Evolutionary conservation across 2,797 vertebrate species (phyloP), one percentile per base, ranked within the genome.

Genomic region (Chelon auratus): DNA sequence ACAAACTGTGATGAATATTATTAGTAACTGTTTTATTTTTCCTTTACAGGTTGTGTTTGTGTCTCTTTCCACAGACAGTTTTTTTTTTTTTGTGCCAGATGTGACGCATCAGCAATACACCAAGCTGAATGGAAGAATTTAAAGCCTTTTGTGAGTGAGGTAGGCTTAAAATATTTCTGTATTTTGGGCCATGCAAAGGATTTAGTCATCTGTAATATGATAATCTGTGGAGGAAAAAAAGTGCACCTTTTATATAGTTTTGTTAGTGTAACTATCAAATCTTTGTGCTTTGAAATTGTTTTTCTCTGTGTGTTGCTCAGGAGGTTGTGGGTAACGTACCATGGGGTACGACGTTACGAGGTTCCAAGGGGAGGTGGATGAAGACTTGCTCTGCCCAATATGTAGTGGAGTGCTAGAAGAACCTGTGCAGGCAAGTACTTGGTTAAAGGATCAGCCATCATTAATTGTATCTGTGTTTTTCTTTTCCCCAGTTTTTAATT

Each of bases 261-360:
- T 50, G 3, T 33, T 33, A 22, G 3, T 9, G 2, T 50, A 18
- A 17, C 18, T 39, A 26, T 53, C 15, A 9, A 20, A 2, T 17
- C 0, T 52, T 30, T 10, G 18, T 43, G 24, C 15, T 9, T 40
- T 4, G 18, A 73, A 63, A 37, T 2, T 72, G 40, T 50, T 2
- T 26, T 30, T 15, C 14, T 0, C 43, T 68, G 2, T 48, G 6
- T 81, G 42, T 72, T 56, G n/a, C 20, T 48, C 77, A 93, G 94
- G 90, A 89, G 87, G 76, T 62, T 80, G 72, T 75, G 84, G 91
- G 93, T 97, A 90, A 97, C 96, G 96, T 97, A 97, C 96, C 92
- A 99, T 99, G 97, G 98, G 97, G 96, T 99, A 98, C 94, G 97
- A 99, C 95, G 93, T 99, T 89, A 95, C 96, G 62, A 96, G 97